Evolutionary conservation across 2,797 vertebrate genomes (phyloP).

Genomic region (Sebastes matsubarae): DNA sequence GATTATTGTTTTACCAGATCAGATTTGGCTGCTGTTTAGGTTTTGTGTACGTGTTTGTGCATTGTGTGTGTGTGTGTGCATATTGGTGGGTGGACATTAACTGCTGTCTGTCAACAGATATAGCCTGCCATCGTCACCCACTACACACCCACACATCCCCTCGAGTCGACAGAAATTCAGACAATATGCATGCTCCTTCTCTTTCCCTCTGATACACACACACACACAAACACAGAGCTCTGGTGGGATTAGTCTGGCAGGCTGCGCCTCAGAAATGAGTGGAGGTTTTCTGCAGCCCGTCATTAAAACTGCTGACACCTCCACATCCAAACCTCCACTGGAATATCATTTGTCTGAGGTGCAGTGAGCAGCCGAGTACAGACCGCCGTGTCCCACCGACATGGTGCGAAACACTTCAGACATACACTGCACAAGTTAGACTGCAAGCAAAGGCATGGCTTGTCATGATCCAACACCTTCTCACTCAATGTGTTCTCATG

Average conservation of each 20-base stretch:
- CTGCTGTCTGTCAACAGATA: background rate
- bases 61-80: background rate
- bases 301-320: conserved; percentile 70
- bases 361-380: conserved; percentile 27
- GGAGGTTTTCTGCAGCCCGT: conserved; percentile 57
- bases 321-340: conserved; percentile 45
- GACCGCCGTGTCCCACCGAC: background rate
- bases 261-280: conserved; percentile 48
- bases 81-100: background rate
- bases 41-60: background rate
- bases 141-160: background rate
- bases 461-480: background rate
- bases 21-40: background rate
- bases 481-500: background rate
- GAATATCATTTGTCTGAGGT: conserved; percentile 52
- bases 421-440: background rate
- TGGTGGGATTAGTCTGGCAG: conserved; percentile 35
- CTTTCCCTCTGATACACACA: background rate
- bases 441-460: background rate
- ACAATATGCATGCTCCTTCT: background rate
- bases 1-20: background rate
- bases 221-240: background rate
- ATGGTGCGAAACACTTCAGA: background rate
- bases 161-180: conserved; percentile 20
- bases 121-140: conserved; percentile 11